Conservation (phyloP, 35 echinoderm and acorn worm genomes). For the Anneissia japonica region DNA sequence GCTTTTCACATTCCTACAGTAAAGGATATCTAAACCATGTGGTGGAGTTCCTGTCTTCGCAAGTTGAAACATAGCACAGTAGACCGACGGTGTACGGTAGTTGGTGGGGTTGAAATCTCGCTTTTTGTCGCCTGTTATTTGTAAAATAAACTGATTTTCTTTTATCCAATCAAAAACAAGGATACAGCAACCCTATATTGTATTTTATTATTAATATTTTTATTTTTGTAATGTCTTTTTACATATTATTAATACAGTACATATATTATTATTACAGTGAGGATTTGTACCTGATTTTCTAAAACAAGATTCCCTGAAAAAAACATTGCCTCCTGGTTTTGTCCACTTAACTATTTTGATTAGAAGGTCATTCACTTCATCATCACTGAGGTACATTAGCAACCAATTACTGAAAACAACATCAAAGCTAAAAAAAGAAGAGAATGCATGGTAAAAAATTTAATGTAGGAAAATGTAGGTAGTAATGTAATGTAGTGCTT, state of each 20-base stretch:
- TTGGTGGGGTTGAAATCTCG: slow-evolving; percentile 77
- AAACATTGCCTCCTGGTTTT: slow-evolving; percentile 64
- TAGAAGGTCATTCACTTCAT: slow-evolving; percentile 61
- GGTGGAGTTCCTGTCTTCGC: not conserved
- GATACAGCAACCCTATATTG: not conserved
- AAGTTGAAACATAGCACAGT: slow-evolving; percentile 75
- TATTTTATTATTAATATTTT: not conserved
- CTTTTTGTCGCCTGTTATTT: slow-evolving; percentile 49
- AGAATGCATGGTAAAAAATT: slow-evolving; percentile 70
- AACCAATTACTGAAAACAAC: slow-evolving; percentile 90
- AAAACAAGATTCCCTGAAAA: slow-evolving; percentile 88
- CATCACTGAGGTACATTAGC: slow-evolving; percentile 92
- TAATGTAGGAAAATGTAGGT: slow-evolving; percentile 49
- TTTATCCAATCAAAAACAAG: too few species aligned
- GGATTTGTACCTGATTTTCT: slow-evolving; percentile 59
- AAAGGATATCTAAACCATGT: slow-evolving; percentile 63
- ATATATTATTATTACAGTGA: not conserved
- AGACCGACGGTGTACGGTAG: slow-evolving; percentile 65
- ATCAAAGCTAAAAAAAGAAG: slow-evolving; percentile 85
- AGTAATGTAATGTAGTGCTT: too few species aligned
- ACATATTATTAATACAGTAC: not conserved
- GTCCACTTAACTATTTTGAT: slow-evolving; percentile 57
- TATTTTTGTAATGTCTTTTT: not conserved
- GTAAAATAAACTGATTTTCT: not conserved
- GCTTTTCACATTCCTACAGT: slow-evolving; percentile 67